Conservation (phyloP, 2,888 invertebrate genomes). For the Aethes cnicana region DNA sequence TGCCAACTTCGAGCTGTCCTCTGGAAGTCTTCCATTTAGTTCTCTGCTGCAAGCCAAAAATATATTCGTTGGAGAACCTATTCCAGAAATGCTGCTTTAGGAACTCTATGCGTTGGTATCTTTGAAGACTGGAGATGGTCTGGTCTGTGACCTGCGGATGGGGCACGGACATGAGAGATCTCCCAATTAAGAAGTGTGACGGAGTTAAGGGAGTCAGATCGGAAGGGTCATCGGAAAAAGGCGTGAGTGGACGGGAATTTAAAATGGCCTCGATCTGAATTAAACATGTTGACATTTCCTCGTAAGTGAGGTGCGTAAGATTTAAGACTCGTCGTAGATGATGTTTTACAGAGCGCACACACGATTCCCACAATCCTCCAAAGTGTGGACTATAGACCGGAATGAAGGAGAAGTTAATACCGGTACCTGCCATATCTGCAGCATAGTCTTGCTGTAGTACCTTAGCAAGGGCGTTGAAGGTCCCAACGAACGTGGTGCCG, state of each 20-base stretch:
- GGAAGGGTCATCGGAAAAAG: conserved; percentile 15
- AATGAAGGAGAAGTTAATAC: conserved; percentile 31
- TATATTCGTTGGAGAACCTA: conserved; percentile 15
- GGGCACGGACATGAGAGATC: conserved; percentile 1
- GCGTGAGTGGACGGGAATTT: conserved; percentile 22
- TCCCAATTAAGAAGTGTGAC: conserved; percentile 2
- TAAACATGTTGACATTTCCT: conserved; percentile 22
- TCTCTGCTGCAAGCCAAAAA: conserved; percentile 17
- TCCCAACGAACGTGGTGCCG: conserved; percentile 44
- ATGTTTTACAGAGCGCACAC: neutral
- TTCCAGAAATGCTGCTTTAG: conserved; percentile 24
- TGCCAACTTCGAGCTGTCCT: neutral
- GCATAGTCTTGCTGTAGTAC: conserved; percentile 37
- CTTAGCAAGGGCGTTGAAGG: conserved; percentile 29
- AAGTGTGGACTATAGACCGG: conserved; percentile 34
- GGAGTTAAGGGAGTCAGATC: neutral
- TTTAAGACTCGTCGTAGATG: conserved; percentile 2
- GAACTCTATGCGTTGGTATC: conserved; percentile 13
- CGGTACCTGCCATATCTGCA: conserved; percentile 10
- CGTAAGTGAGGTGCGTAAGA: conserved; percentile 16
- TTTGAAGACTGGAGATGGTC: neutral
- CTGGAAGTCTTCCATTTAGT: conserved; percentile 12
- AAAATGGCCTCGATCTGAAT: conserved; percentile 22
- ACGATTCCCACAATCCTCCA: neutral
- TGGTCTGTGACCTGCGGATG: neutral